Base-by-base conservation (phyloP, 1,140 invertebrate species). In the Pogonomyrmex californicus region DNA sequence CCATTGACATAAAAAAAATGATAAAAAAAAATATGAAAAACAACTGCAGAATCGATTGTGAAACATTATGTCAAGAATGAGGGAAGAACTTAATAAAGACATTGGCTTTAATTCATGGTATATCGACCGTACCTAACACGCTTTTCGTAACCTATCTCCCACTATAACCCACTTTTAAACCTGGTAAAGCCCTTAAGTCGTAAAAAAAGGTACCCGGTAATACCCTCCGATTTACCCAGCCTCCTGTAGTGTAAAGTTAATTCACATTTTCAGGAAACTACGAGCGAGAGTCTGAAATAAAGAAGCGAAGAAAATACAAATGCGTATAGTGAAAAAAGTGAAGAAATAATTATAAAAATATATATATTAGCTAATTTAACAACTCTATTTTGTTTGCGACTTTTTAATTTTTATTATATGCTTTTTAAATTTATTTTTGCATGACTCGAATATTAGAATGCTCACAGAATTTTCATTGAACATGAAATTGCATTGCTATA, bases 201-300 rank as follows among this genome's bases (percentile, higher is more conserved):
- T 82, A 71, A 82, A 82, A 23, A 79, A 82, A 82, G 51, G 41
- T 71, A 60, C 38, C 79, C 54, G 38, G 79, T 82, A 82, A 82
- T 73, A 82, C 54, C 66, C 23, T n/a, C 38, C 66, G 66, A 82
- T 82, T 60, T 82, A 82, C 30, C 65, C 66, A 73, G 66, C 30
- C 54, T 73, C 38, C 79, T 73, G 58, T 75, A 58, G 78, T 49
- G 78, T 30, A 30, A 60, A 73, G 66, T 82, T 82, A 82, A 82
- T 82, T 82, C 79, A 41, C 54, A 73, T 82, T 82, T 82, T 82
- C 54, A 82, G 66, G 6, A 4, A 82, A 60, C 54, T 71, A 47
- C 51, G 41, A 73, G 62, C 12, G 36, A 30, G n/a, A 68, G 79
- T 73, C 73, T 82, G 66, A 73, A 82, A 60, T 73, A 73, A 73